Conservation (phyloP, 2,797 vertebrate genomes). For the Arrhamphus sclerolepis region DNA sequence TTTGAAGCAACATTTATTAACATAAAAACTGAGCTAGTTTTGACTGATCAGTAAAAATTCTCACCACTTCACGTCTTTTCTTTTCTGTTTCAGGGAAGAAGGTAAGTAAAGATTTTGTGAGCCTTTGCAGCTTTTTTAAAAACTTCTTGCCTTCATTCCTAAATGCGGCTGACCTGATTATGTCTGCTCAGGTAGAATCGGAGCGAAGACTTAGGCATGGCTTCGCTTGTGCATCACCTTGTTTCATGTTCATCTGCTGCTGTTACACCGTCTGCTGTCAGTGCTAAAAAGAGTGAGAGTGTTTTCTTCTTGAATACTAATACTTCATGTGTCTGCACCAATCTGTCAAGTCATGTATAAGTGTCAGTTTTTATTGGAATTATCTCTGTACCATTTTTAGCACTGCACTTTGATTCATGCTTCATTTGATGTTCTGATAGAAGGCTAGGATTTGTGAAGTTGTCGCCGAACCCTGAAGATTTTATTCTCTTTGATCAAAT, state of each 20-base stretch:
- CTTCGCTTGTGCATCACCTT: slow-evolving; percentile 24
- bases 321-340: slow-evolving; percentile 29
- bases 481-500: slow-evolving; percentile 7
- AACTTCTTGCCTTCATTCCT: slow-evolving; percentile 16
- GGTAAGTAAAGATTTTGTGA: slow-evolving; percentile 38
- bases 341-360: slow-evolving; percentile 14
- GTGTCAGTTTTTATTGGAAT: slow-evolving; percentile 16
- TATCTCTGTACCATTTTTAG: slow-evolving; percentile 20
- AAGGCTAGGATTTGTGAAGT: slow-evolving; percentile 3
- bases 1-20: not conserved
- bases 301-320: slow-evolving; percentile 25
- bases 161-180: slow-evolving; percentile 57
- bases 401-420: no score
- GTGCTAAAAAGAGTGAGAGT: slow-evolving; percentile 36
- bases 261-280: slow-evolving; percentile 32
- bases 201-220: slow-evolving; percentile 47
- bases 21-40: slow-evolving; percentile 7
- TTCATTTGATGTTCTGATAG: slow-evolving; percentile 35
- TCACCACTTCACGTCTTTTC: slow-evolving; percentile 4
- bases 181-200: slow-evolving; percentile 57
- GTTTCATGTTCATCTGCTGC: slow-evolving; percentile 36
- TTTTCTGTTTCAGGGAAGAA: slow-evolving; percentile 53
- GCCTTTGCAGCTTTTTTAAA: not conserved
- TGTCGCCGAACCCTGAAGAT: not conserved
- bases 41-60: not conserved